A percentile compares a stretch with the other conserved stretches of the same genome.
Conservation (phyloP, 2,888 invertebrate genomes). For the Agonopterix subpropinquella region DNA sequence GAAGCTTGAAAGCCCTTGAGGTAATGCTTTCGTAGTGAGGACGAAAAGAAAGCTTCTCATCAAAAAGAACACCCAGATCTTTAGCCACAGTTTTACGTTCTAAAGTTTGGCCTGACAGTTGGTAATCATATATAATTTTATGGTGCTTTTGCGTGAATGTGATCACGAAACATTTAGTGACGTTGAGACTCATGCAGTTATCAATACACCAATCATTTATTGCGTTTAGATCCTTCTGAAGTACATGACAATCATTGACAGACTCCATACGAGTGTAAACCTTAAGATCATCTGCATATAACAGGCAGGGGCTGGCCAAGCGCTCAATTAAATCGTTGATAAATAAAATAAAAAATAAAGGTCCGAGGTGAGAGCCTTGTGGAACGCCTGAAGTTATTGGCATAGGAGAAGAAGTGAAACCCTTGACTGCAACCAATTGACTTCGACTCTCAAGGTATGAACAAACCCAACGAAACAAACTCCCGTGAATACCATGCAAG, state of each 20-base stretch:
- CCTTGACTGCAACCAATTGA: too few relatives aligned
- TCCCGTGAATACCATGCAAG: not conserved
- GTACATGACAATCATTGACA: not conserved
- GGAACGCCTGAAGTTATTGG: not conserved
- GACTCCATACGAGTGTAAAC: not conserved
- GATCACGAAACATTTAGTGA: not conserved
- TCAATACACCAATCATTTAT: not conserved
- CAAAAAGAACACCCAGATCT: too few relatives aligned
- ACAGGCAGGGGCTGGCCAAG: not conserved
- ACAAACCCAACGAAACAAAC: not conserved
- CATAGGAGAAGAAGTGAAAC: not conserved
- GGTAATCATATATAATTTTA: too few relatives aligned
- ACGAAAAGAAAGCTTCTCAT: too few relatives aligned
- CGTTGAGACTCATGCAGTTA: not conserved
- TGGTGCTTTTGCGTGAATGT: not conserved
- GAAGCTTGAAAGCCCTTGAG: too few relatives aligned
- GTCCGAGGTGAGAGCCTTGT: not conserved
- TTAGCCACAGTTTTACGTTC: too few relatives aligned
- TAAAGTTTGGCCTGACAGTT: too few relatives aligned
- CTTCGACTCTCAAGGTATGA: not conserved
- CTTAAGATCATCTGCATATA: not conserved
- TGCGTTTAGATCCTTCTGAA: not conserved
- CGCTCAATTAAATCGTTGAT: not conserved
- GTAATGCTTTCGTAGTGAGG: too few relatives aligned
- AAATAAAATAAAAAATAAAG: not conserved